A percentile compares a stretch with the other conserved stretches of the same genome.
Conservation (phyloP, 2,797 vertebrate species). For the Centropyge bicolor region DNA sequence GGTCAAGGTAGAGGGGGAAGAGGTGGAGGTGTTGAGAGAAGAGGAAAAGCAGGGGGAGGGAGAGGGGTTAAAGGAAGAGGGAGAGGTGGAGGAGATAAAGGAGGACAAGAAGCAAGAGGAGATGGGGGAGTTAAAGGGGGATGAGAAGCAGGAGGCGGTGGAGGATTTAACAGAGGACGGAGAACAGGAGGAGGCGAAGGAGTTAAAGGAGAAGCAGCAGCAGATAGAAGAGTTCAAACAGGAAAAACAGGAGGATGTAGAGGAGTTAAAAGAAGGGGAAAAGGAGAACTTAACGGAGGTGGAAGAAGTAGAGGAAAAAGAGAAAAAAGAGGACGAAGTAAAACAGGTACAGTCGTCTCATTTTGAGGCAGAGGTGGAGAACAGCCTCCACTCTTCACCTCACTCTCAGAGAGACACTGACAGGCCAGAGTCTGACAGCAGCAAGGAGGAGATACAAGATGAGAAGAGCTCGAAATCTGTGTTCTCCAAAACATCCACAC, state of each 20-base stretch:
- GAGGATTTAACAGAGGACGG: neutral
- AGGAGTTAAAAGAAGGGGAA: neutral
- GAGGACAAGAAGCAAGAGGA: neutral
- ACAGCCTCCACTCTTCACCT: neutral
- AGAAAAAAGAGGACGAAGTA: neutral
- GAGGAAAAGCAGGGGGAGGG: neutral
- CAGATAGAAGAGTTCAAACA: neutral
- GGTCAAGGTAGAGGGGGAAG: neutral
- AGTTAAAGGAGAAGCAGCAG: neutral
- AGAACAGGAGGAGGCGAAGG: neutral
- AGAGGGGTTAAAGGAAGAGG: neutral
- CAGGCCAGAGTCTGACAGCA: slow-evolving; percentile 1
- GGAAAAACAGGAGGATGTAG: neutral
- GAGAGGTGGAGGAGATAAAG: rapidly evolving
- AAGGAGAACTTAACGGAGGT: neutral
- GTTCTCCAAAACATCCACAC: neutral
- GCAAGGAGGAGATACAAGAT: slow-evolving; percentile 4
- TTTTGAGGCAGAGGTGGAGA: neutral
- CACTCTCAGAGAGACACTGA: neutral
- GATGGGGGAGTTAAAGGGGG: neutral
- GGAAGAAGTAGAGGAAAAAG: neutral
- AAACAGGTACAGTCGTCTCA: neutral
- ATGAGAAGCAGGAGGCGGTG: neutral
- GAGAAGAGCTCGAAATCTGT: neutral
- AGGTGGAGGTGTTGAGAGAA: neutral